Evolutionary conservation across 2,113 vertebrate genomes (phyloP).

Genomic region (Corythoichthys haematopterus): DNA sequence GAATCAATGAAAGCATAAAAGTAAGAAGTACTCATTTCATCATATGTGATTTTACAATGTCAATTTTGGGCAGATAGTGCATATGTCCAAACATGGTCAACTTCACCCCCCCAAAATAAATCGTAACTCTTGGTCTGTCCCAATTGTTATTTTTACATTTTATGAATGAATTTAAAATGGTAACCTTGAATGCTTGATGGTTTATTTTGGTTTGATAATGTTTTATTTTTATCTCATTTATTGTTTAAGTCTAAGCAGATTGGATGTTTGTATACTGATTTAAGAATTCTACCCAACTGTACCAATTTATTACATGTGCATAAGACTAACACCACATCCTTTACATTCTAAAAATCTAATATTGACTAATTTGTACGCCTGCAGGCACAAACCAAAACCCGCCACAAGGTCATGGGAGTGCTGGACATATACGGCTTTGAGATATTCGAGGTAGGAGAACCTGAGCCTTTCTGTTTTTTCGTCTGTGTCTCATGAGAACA

Average conservation of each 20-base stretch:
- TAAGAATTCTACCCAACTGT: not conserved
- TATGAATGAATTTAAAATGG: no score
- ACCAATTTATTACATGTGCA: not conserved
- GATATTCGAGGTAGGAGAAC: constrained; percentile 92
- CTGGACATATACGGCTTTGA: constrained; percentile 99
- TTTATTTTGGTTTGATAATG: no score
- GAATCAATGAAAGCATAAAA: constrained; percentile 98
- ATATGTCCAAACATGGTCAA: not conserved
- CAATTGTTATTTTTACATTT: no score
- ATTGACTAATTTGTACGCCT: constrained; percentile 18
- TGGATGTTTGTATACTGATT: not conserved
- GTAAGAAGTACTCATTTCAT: constrained; percentile 60
- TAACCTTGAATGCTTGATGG: no score
- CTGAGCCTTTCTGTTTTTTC: not conserved
- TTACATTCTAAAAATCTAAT: not conserved
- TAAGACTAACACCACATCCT: not conserved
- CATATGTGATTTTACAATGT: not conserved
- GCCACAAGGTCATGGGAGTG: constrained; percentile 99
- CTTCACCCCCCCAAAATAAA: no score
- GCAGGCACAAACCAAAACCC: constrained; percentile 88
- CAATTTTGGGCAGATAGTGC: not conserved
- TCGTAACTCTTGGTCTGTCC: no score
- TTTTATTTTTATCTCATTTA: no score
- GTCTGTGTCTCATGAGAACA: constrained; percentile 9
- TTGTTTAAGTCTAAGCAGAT: no score